These are phyloP conservation scores for Coecobrya sp. DNA, from an alignment of 2,888 invertebrate species.

Conservation along the genomic window DNA sequence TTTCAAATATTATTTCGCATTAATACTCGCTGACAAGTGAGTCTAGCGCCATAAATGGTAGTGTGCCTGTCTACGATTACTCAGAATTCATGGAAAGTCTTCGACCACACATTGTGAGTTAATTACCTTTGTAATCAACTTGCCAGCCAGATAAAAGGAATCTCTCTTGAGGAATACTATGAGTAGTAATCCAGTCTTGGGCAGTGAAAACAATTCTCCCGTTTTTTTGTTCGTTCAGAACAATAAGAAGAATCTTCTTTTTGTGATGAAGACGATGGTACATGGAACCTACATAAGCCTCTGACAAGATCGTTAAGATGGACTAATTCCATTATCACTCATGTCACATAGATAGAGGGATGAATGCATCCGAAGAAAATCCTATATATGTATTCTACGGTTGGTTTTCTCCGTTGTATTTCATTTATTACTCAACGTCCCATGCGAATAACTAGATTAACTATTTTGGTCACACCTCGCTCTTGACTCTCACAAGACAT, in stretches of 20 bases:
- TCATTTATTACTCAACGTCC: neutral
- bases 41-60: neutral
- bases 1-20: too few relatives aligned
- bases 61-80: neutral
- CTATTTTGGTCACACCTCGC: slow-evolving; percentile 38
- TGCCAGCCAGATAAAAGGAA: neutral
- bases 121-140: slow-evolving; percentile 21
- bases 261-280: neutral
- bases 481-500: slow-evolving; percentile 32
- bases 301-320: neutral
- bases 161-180: too few relatives aligned
- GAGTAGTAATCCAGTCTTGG: too few relatives aligned
- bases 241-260: neutral
- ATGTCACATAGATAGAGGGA: neutral
- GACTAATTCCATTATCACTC: slow-evolving; percentile 43
- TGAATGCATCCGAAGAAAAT: neutral
- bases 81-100: neutral
- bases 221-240: neutral
- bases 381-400: neutral
- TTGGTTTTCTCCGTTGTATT: neutral
- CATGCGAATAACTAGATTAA: slow-evolving; percentile 9
- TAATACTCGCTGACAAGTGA: too few relatives aligned
- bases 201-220: too few relatives aligned
- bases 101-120: slow-evolving; percentile 25
- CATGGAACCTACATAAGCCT: neutral